Conservation (phyloP, 2,888 invertebrate genomes). For the Rhingia campestris region DNA sequence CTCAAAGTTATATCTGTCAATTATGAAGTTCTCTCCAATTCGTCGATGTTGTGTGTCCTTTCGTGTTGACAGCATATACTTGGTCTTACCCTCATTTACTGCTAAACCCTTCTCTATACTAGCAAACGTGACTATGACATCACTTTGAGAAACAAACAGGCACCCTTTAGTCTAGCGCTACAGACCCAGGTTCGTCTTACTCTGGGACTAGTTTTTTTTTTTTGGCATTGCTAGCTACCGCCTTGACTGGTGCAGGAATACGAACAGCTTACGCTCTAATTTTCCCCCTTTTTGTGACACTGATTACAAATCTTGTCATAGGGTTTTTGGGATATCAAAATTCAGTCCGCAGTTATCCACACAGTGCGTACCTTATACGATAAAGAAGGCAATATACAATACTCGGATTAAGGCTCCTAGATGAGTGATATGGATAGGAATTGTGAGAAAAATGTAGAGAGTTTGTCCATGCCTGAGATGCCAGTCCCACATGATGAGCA, state of each 20-base stretch:
- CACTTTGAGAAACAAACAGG: too few relatives aligned
- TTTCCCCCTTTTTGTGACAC: conserved; percentile 76
- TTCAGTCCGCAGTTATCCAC: conserved; percentile 78
- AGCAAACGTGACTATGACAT: too few relatives aligned
- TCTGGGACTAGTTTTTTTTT: too few relatives aligned
- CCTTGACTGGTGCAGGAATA: conserved; percentile 77
- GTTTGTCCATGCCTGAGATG: conserved; percentile 78
- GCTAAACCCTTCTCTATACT: too few relatives aligned
- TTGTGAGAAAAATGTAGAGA: conserved; percentile 78
- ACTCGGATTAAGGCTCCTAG: conserved; percentile 79
- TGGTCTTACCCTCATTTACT: too few relatives aligned
- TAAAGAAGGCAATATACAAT: conserved; percentile 77
- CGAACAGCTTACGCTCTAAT: conserved; percentile 78
- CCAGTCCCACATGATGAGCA: conserved; percentile 77
- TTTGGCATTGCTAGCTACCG: conserved; percentile 76
- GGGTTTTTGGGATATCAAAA: conserved; percentile 77
- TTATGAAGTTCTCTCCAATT: too few relatives aligned
- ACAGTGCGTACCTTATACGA: conserved; percentile 78
- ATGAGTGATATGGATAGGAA: conserved; percentile 79
- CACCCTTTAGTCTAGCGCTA: too few relatives aligned
- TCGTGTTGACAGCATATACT: too few relatives aligned
- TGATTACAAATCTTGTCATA: conserved; percentile 76
- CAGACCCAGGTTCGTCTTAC: too few relatives aligned
- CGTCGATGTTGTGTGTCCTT: too few relatives aligned
- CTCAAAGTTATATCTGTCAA: too few relatives aligned